Conservation (phyloP, 2,797 vertebrate species). For the Martes flavigula region DNA sequence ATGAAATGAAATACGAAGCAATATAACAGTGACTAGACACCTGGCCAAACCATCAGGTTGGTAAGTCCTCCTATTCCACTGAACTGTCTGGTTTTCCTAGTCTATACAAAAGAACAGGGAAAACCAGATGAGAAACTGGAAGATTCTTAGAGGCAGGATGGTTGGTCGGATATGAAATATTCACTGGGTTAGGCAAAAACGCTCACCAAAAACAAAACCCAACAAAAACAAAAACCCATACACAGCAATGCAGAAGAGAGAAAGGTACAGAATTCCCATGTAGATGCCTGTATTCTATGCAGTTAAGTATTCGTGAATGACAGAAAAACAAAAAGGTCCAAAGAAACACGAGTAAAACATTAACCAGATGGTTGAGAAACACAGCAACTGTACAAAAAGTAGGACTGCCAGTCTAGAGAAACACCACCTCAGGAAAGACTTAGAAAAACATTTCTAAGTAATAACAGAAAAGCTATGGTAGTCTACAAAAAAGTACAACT, state of each 20-base stretch:
- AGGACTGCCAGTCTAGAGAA: not conserved
- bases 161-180: not conserved
- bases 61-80: not conserved
- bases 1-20: not conserved
- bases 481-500: not conserved
- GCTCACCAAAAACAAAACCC: not conserved
- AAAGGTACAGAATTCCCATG: not conserved
- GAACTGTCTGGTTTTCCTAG: not conserved
- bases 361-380: not conserved
- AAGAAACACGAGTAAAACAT: not conserved
- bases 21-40: not conserved
- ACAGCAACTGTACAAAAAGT: not conserved
- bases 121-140: not conserved
- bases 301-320: not conserved
- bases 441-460: not conserved
- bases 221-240: not conserved
- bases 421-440: not conserved
- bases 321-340: not conserved
- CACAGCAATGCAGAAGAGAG: not conserved
- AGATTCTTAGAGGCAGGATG: not conserved
- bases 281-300: not conserved
- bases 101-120: not conserved
- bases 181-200: not conserved
- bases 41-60: not conserved
- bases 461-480: not conserved